Conservation (phyloP, 2,113 vertebrate species). For the Ellobius talpinus region DNA sequence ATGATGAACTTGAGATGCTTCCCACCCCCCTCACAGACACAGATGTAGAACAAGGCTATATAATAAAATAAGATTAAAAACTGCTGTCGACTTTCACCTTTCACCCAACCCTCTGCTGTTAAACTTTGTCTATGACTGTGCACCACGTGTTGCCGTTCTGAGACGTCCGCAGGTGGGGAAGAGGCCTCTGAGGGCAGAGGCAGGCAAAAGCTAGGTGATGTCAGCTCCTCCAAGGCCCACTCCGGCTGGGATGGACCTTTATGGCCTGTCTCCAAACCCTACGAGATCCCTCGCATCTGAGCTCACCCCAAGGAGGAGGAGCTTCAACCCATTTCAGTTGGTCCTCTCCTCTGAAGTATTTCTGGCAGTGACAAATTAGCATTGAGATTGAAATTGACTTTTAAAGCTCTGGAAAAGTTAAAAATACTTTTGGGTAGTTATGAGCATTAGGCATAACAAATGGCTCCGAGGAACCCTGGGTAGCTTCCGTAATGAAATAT, state of each 20-base stretch:
- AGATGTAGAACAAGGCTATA: background rate
- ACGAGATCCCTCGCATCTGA: conserved; percentile 36
- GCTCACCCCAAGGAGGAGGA: background rate
- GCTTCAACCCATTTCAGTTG: background rate
- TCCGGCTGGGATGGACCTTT: conserved; percentile 39
- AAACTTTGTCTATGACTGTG: conserved; percentile 67
- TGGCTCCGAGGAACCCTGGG: conserved; percentile 72
- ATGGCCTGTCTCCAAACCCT: conserved; percentile 57
- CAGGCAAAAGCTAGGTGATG: conserved; percentile 50
- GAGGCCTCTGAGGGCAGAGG: background rate
- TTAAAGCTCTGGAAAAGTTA: conserved; percentile 77
- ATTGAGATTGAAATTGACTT: conserved; percentile 77
- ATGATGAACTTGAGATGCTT: background rate
- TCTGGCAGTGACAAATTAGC: conserved; percentile 78
- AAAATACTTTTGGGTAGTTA: conserved; percentile 74
- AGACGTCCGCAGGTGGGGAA: conserved; percentile 14
- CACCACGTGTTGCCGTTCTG: conserved; percentile 59
- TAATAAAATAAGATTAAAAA: background rate
- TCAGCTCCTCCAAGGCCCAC: conserved; percentile 33
- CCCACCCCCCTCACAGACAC: background rate
- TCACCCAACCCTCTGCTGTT: conserved; percentile 34
- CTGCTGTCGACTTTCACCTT: background rate
- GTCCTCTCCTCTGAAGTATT: conserved; percentile 64
- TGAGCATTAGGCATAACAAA: conserved; percentile 63
- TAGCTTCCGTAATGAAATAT: conserved; percentile 82